These are phyloP conservation scores for Euphonia xanthogaster DNA, from an alignment of 2,797 vertebrate genomes.

Conservation along the genomic window DNA sequence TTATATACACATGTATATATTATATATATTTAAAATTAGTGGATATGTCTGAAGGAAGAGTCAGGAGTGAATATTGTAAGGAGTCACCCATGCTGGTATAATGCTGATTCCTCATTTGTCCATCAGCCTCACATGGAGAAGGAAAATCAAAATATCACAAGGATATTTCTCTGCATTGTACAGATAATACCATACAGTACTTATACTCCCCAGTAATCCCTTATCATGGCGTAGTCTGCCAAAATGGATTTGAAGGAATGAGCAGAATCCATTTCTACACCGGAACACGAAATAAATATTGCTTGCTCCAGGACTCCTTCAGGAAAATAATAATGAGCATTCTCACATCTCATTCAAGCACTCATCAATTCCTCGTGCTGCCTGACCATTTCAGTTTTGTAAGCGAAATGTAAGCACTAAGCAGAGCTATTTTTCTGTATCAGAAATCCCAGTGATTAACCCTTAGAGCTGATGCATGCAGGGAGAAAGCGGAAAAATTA, in stretches of 20 bases:
- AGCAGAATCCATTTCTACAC: neutral
- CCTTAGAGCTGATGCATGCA: neutral
- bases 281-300: neutral
- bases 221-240: neutral
- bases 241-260: neutral
- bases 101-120: neutral
- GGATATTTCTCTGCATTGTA: neutral
- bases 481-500: neutral
- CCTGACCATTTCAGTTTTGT: neutral
- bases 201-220: neutral
- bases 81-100: neutral
- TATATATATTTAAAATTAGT: neutral
- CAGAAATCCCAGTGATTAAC: slow-evolving; percentile 10
- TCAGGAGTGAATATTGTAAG: neutral
- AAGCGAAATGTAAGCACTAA: neutral
- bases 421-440: neutral
- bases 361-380: neutral
- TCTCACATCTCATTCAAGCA: slow-evolving; percentile 1
- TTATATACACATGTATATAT: neutral
- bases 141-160: neutral
- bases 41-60: neutral
- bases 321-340: slow-evolving; percentile 15
- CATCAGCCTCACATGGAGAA: neutral
- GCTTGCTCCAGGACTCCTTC: neutral
- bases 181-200: neutral